Conservation (phyloP, 2,797 vertebrate genomes). For the Echiichthys vipera region DNA sequence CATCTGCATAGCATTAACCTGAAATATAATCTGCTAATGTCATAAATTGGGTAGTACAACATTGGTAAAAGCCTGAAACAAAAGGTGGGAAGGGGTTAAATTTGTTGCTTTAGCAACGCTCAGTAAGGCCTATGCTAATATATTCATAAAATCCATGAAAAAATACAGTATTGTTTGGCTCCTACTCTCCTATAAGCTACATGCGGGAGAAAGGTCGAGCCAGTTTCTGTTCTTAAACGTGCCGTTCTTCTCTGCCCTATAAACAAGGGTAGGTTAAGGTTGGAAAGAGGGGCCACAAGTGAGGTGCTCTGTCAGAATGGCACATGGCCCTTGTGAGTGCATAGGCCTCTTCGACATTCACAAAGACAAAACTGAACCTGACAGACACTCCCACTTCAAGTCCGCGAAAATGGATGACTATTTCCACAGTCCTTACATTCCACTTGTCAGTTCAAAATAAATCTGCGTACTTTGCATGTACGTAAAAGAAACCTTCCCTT, state of each 20-base stretch:
- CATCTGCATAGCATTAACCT: slow-evolving; percentile 79
- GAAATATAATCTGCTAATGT: slow-evolving; percentile 63
- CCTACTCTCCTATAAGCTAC: slow-evolving; percentile 72
- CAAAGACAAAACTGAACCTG: slow-evolving; percentile 59
- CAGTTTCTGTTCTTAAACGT: slow-evolving; percentile 32
- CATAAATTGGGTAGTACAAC: slow-evolving; percentile 62
- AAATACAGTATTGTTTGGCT: slow-evolving; percentile 75
- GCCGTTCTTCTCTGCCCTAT: slow-evolving; percentile 43
- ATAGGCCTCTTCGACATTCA: slow-evolving; percentile 79
- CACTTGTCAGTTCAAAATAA: slow-evolving; percentile 80
- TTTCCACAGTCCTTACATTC: slow-evolving; percentile 81
- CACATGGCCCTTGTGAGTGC: slow-evolving; percentile 66
- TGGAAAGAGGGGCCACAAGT: slow-evolving; percentile 58
- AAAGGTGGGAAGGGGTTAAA: slow-evolving; percentile 56
- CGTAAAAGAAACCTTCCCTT: slow-evolving; percentile 66
- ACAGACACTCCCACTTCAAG: slow-evolving; percentile 39
- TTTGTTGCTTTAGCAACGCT: slow-evolving; percentile 65
- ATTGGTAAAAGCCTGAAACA: slow-evolving; percentile 61
- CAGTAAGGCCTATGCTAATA: slow-evolving; percentile 73
- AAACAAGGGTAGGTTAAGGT: slow-evolving; percentile 43
- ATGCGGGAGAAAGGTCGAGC: slow-evolving; percentile 45
- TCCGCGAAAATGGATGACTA: slow-evolving; percentile 33
- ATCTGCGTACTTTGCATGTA: slow-evolving; percentile 63
- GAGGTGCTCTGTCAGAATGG: slow-evolving; percentile 69
- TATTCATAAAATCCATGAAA: slow-evolving; percentile 69